Percentiles rank a stretch among this genome's conserved stretches.
These are phyloP conservation scores for Notolabrus celidotus DNA, from an alignment of 2,797 vertebrate genomes.

Conservation along the genomic window DNA sequence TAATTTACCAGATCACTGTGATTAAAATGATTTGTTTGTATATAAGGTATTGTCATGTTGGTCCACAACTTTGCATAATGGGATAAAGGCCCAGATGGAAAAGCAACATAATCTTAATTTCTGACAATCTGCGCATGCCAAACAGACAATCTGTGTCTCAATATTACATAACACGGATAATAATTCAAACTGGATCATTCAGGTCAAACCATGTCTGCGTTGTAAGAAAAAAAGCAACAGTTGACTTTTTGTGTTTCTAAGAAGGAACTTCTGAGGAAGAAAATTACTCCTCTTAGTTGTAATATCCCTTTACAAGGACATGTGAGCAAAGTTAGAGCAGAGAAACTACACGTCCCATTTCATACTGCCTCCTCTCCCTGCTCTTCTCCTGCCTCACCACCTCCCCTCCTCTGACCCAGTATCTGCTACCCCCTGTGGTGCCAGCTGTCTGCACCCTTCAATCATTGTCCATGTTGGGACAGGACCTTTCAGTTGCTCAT, in stretches of 20 bases:
- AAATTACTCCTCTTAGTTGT: not conserved
- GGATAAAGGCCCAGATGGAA: conserved; percentile 13
- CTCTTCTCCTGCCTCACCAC: not conserved
- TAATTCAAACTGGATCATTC: conserved; percentile 3
- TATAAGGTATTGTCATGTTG: too few species aligned
- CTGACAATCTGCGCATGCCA: not conserved
- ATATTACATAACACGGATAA: conserved; percentile 10
- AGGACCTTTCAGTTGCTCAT: conserved; percentile 21
- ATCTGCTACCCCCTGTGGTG: conserved; percentile 26
- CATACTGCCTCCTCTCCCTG: not conserved
- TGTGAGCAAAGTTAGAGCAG: conserved; percentile 28
- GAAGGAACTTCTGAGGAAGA: not conserved
- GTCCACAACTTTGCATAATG: not conserved
- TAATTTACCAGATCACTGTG: not conserved
- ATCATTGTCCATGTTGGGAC: conserved; percentile 9
- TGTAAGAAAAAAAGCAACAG: not conserved
- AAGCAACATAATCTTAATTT: not conserved
- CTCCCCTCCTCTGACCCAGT: conserved; percentile 19
- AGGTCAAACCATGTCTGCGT: not conserved
- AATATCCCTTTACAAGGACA: not conserved
- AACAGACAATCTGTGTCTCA: conserved; percentile 7
- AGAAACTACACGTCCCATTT: conserved; percentile 1
- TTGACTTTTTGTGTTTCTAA: not conserved
- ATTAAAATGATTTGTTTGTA: too few species aligned
- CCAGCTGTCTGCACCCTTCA: conserved; percentile 58